Conservation (phyloP, 2,888 invertebrate species). For the Troides oblongomaculatus region DNA sequence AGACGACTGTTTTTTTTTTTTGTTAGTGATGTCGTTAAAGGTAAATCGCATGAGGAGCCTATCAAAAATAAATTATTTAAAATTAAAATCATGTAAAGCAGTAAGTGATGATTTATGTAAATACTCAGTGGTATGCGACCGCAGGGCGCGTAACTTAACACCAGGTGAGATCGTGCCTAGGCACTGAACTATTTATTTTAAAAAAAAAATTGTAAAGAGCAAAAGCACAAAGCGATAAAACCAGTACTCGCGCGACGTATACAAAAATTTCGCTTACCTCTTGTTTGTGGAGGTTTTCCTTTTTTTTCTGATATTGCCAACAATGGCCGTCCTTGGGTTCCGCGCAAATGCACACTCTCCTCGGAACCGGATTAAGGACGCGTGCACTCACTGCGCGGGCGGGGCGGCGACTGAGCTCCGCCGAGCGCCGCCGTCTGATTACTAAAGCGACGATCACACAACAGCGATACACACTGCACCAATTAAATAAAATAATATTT, state of each 20-base stretch:
- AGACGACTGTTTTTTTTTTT: no score
- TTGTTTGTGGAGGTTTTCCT: neutral
- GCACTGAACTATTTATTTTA: no score
- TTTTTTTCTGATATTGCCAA: constrained; percentile 13
- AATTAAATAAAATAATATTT: neutral
- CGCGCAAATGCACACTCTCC: constrained; percentile 15
- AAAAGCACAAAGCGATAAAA: neutral
- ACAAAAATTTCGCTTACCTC: constrained; percentile 14
- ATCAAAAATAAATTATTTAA: no score
- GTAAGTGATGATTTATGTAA: no score
- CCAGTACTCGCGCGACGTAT: neutral
- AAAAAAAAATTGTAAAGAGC: neutral
- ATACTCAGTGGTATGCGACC: no score
- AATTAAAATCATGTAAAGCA: no score
- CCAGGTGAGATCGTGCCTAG: no score
- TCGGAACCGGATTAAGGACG: neutral
- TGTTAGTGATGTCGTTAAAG: no score
- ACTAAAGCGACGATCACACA: constrained; percentile 4
- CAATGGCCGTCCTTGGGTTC: constrained; percentile 27
- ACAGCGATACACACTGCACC: neutral
- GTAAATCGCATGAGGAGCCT: no score
- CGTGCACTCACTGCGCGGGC: neutral
- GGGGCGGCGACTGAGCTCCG: constrained; percentile 11
- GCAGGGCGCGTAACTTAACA: no score
- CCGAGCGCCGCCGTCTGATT: constrained; percentile 2